These are phyloP conservation scores for Globodera rostochiensis DNA, from an alignment of 1,140 invertebrate species.

Conservation along the genomic window DNA sequence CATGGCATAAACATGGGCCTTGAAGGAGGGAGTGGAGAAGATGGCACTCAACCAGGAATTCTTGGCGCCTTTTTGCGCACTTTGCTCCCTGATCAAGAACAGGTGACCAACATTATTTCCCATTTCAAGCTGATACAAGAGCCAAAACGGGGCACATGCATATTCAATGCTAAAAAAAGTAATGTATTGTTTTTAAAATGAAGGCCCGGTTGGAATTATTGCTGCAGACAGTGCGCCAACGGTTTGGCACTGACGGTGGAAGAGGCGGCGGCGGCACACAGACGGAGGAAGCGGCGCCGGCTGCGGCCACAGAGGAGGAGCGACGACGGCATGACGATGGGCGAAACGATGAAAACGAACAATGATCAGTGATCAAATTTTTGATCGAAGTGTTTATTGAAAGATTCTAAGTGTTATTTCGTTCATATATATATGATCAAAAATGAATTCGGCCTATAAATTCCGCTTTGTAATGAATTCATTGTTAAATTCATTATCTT, in stretches of 20 bases:
- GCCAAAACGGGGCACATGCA: neutral
- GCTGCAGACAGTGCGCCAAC: conserved; percentile 5
- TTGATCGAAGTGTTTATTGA: too few relatives aligned
- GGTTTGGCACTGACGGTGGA: neutral
- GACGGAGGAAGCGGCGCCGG: neutral
- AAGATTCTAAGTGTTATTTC: too few relatives aligned
- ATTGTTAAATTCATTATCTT: too few relatives aligned
- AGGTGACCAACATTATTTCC: conserved; percentile 20
- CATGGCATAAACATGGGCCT: neutral
- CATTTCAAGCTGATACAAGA: too few relatives aligned
- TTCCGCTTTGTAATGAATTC: too few relatives aligned
- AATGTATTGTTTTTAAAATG: neutral
- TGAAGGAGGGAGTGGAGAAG: neutral
- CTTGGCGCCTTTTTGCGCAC: conserved; percentile 30
- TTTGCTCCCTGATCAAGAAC: conserved; percentile 36
- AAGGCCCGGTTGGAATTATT: neutral
- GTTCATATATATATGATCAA: too few relatives aligned
- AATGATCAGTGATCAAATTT: neutral
- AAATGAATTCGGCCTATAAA: too few relatives aligned
- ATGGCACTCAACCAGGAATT: neutral
- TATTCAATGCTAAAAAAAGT: neutral
- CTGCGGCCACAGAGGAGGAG: neutral
- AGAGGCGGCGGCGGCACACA: neutral
- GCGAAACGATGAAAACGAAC: neutral
- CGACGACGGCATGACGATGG: neutral